These are phyloP conservation scores for Agrotis exclamationis DNA, from an alignment of 2,888 invertebrate genomes.

Conservation along the genomic window DNA sequence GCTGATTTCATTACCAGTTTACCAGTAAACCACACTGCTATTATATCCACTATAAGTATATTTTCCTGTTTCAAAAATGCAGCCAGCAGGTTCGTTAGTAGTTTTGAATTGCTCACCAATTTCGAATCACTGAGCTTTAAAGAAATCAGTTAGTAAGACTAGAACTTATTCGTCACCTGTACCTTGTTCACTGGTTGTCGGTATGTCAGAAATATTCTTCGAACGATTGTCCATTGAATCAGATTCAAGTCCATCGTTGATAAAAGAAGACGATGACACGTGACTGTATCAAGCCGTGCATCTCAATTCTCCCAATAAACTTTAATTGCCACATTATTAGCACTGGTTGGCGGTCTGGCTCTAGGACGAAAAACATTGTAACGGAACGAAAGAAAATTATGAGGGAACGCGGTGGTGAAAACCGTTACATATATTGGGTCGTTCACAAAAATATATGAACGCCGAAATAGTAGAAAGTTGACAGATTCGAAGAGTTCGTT, in stretches of 20 bases:
- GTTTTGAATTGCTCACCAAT: background rate
- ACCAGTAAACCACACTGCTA: background rate
- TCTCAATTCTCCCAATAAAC: constrained; percentile 87
- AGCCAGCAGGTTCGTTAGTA: background rate
- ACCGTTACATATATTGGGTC: too few species aligned
- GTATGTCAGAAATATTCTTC: constrained; percentile 18
- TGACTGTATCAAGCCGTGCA: constrained; percentile 81
- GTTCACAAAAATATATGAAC: too few species aligned
- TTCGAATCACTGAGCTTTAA: constrained; percentile 13
- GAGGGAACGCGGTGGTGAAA: too few species aligned
- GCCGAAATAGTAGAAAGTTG: too few species aligned
- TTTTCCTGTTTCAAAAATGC: background rate
- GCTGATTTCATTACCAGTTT: background rate
- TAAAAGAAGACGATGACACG: constrained; percentile 59
- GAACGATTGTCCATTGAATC: constrained; percentile 37
- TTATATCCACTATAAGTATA: constrained; percentile 8
- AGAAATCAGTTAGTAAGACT: constrained; percentile 4
- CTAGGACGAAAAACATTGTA: constrained; percentile 67
- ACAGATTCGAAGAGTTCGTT: too few species aligned
- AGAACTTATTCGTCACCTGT: constrained; percentile 1
- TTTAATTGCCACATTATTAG: constrained; percentile 84
- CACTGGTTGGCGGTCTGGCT: constrained; percentile 75
- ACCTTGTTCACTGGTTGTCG: constrained; percentile 19
- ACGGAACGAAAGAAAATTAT: too few species aligned
- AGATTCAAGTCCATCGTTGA: constrained; percentile 43